These are phyloP conservation scores for Lepidonotus clava DNA, from an alignment of 2,888 invertebrate genomes.

Conservation along the genomic window DNA sequence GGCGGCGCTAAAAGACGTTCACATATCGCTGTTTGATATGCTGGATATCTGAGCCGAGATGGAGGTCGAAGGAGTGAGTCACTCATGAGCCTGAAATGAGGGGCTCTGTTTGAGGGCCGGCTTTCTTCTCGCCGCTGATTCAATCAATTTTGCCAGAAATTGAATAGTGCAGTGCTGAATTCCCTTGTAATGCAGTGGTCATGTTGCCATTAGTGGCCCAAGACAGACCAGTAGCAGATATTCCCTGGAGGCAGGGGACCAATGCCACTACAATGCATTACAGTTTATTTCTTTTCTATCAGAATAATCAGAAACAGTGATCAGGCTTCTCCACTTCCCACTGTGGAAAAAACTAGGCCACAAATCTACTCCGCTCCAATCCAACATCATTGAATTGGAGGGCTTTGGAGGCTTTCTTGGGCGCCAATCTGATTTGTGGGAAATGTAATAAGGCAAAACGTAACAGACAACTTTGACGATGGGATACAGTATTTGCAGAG, in stretches of 20 bases:
- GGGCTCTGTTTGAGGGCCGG: not conserved
- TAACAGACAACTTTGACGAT: not conserved
- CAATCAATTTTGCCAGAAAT: constrained; percentile 31
- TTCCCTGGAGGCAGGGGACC: not conserved
- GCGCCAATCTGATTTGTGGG: constrained; percentile 26
- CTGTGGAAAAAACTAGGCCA: not conserved
- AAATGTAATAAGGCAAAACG: constrained; percentile 37
- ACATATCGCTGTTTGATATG: not conserved
- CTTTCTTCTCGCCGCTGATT: not conserved
- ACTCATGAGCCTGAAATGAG: not conserved
- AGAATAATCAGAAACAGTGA: constrained; percentile 4
- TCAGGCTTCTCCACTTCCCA: not conserved
- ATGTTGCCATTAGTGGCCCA: not conserved
- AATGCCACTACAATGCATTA: constrained; percentile 8
- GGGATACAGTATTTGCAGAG: constrained; percentile 1
- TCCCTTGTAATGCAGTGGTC: constrained; percentile 17
- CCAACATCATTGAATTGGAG: constrained; percentile 29
- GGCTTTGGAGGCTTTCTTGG: constrained; percentile 2
- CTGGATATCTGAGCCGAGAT: not conserved
- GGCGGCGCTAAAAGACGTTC: not conserved
- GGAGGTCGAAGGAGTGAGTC: not conserved
- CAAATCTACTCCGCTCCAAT: constrained; percentile 7
- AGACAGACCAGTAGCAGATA: not conserved
- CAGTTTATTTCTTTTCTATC: constrained; percentile 2
- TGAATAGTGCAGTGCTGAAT: constrained; percentile 1